Evolutionary conservation across 92 coral and sea anemone genomes (phyloP), one percentile per base, ranked within the genome.

Genomic region (Porites cylindrica): DNA sequence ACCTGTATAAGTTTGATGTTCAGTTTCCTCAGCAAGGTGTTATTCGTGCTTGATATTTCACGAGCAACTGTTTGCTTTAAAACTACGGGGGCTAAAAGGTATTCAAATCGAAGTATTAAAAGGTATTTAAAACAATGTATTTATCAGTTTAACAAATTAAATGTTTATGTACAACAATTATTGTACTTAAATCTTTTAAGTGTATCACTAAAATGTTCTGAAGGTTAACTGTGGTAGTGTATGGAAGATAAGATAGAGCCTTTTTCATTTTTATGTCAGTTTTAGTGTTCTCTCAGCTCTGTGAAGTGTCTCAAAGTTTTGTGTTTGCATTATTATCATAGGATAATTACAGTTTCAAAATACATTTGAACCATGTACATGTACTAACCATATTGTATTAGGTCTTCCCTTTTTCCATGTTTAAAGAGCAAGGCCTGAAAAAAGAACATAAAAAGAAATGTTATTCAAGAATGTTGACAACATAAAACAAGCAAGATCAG

Each of bases 381-480:
- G 62, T 1, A 51, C 94, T 86, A 80, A 97, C 99, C 99, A 88
- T 91, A 91, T 0, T 91, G 86, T 56, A 97, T 88, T 29, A 97
- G 82, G 80, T 97, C 99, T 71, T 96, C 98, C 82, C 99, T 88
- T 81, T 97, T 97, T 24, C 99, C 99, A 92, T 97, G 98, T 67
- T 97, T 97, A 80, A 97, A 97, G 12, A 97, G 87, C 61, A 95
- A 85, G 77, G 99, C 99, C 99, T 97, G 65, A 1, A 65, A 78
- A 32, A 9, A 58, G 38, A n/a, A 24, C 26, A 24, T 12, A 23
- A 86, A 70, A 38, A 38, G 47, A 3, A 38, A 38, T 4, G 47
- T 16, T 10, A 17, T 38, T 20, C 12, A 65, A 1, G 23, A 50
- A 51, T 51, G 14, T 11, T 23, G 19, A 26, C 1, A 71, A 11